Evolutionary conservation across 2,113 vertebrate species (phyloP).

Genomic region (Calidris pugnax): DNA sequence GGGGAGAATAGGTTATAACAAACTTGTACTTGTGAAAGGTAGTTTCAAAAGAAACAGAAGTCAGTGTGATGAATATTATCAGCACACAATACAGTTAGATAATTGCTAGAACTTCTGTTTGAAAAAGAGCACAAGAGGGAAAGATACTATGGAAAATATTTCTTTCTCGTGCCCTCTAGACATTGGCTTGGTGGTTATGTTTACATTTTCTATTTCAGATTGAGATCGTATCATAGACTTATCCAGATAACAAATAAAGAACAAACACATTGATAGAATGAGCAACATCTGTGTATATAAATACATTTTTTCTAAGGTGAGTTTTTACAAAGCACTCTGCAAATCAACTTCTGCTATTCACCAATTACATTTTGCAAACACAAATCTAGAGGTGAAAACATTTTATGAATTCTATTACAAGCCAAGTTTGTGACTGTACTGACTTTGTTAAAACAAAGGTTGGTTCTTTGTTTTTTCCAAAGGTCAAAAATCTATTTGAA

Average conservation of each 20-base stretch:
- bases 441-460: not conserved
- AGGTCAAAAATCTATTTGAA: slow-evolving; percentile 18
- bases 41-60: not conserved
- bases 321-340: not conserved
- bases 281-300: not conserved
- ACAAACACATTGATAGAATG: not conserved
- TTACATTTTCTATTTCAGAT: slow-evolving; percentile 39
- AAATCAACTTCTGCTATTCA: slow-evolving; percentile 9
- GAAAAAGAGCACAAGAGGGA: not conserved
- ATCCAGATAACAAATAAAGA: slow-evolving; percentile 18
- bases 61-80: not conserved
- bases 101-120: not conserved
- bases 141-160: not conserved
- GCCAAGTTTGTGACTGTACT: not conserved
- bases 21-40: not conserved
- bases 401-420: not conserved
- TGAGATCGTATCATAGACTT: not conserved
- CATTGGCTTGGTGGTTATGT: not conserved
- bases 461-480: not conserved
- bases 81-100: not conserved
- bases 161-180: slow-evolving; percentile 1
- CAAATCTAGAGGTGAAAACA: not conserved
- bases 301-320: not conserved
- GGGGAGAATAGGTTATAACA: not conserved
- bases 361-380: slow-evolving; percentile 32